Evolutionary conservation across 2,113 vertebrate genomes (phyloP).

Genomic region (Atherinomorus stipes): DNA sequence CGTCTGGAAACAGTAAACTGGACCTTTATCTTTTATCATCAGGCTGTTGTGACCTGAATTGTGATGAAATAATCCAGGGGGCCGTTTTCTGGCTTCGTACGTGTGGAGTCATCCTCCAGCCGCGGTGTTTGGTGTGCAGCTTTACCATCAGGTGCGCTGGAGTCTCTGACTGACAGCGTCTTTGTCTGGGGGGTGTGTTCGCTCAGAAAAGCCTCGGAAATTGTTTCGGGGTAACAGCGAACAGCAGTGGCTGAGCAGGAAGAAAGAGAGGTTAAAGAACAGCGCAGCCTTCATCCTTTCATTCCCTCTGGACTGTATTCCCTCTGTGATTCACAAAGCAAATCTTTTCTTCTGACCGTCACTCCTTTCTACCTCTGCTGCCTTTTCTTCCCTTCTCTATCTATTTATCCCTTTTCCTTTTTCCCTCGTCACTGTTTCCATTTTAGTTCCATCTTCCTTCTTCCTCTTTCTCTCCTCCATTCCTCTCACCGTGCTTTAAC

Average conservation of each 20-base stretch:
- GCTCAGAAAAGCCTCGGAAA: conserved; percentile 17
- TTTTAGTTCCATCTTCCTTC: neutral
- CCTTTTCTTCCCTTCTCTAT: neutral
- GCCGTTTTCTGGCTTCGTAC: neutral
- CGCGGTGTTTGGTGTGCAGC: too few relatives aligned
- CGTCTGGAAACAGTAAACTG: too few relatives aligned
- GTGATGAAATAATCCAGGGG: too few relatives aligned
- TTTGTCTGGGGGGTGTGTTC: conserved; percentile 55
- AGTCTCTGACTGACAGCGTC: conserved; percentile 48
- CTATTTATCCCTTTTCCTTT: neutral
- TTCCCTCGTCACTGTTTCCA: neutral
- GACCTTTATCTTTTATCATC: too few relatives aligned
- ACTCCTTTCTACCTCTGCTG: neutral
- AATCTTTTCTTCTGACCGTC: too few relatives aligned
- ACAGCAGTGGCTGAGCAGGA: conserved; percentile 4
- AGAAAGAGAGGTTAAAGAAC: conserved; percentile 46
- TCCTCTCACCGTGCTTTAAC: neutral
- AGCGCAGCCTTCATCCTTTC: conserved; percentile 28
- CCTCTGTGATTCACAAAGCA: neutral
- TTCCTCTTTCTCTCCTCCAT: neutral
- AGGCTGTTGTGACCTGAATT: too few relatives aligned
- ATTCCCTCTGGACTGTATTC: conserved; percentile 27
- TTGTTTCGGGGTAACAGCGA: neutral
- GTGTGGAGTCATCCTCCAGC: neutral
- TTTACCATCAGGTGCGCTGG: conserved; percentile 12